Evolutionary conservation across 2,888 invertebrate genomes (phyloP).

Genomic region (Sinopyrophorus schimmeli): DNA sequence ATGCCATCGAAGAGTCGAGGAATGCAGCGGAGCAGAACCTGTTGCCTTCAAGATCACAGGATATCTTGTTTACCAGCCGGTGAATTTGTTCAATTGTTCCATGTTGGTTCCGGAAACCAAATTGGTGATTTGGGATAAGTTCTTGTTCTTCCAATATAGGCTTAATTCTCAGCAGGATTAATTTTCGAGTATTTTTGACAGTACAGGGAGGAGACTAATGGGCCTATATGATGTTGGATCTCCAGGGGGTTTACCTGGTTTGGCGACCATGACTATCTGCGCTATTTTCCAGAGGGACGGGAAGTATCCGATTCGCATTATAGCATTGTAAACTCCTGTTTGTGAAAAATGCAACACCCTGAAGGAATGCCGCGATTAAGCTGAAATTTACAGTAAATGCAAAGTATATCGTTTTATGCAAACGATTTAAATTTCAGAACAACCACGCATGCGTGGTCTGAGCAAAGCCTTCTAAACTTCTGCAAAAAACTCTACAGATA

Average conservation of each 20-base stretch:
- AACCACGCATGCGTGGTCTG: too few species aligned
- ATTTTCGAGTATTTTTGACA: conserved; percentile 36
- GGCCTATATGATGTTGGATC: conserved; percentile 31
- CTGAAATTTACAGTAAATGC: too few species aligned
- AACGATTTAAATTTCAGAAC: too few species aligned
- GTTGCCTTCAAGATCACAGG: conserved; percentile 3
- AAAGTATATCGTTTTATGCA: too few species aligned
- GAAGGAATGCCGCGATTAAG: too few species aligned
- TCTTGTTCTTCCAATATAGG: conserved; percentile 10
- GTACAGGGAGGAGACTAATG: conserved; percentile 33
- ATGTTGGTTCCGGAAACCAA: conserved; percentile 9
- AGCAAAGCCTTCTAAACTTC: too few species aligned
- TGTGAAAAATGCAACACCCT: too few species aligned
- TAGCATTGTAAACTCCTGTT: conserved; percentile 31
- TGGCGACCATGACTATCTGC: conserved; percentile 34
- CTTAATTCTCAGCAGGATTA: conserved; percentile 25
- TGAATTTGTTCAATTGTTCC: conserved; percentile 11
- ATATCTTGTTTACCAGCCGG: conserved; percentile 9
- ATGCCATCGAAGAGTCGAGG: not conserved
- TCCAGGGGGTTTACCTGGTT: conserved; percentile 31
- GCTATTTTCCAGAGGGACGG: conserved; percentile 33
- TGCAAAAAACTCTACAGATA: too few species aligned
- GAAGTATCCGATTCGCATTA: conserved; percentile 33
- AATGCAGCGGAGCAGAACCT: conserved; percentile 8
- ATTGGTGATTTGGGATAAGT: conserved; percentile 9